Conservation (phyloP, 2,797 vertebrate genomes). For the Galago senegalensis region DNA sequence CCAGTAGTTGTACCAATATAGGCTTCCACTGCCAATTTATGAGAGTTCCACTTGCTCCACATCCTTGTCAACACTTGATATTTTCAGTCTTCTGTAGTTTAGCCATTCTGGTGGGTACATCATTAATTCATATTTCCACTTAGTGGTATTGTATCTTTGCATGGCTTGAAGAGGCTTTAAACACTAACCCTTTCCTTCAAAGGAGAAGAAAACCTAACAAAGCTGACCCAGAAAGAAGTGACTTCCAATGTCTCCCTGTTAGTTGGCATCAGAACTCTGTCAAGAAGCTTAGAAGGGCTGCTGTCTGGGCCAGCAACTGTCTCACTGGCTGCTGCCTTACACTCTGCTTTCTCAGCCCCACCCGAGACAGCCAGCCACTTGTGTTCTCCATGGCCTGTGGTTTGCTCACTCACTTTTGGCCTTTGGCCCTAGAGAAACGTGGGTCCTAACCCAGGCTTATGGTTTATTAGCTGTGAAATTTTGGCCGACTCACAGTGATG, state of each 20-base stretch:
- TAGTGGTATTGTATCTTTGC: neutral
- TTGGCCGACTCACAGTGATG: neutral
- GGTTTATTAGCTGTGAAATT: neutral
- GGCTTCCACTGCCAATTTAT: neutral
- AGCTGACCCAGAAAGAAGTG: neutral
- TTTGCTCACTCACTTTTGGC: neutral
- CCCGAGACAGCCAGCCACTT: neutral
- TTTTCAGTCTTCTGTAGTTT: constrained; percentile 35
- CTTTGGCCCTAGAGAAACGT: neutral
- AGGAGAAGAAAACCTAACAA: neutral
- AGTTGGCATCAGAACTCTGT: neutral
- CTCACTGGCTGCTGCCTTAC: neutral
- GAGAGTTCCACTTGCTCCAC: neutral
- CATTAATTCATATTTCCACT: constrained; percentile 2
- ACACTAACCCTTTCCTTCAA: neutral
- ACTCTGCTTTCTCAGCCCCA: neutral
- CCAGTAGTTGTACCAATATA: too few species aligned
- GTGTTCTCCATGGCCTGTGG: neutral
- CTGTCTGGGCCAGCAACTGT: neutral
- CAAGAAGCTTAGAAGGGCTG: neutral
- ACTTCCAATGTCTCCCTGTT: neutral
- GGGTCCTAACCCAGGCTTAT: neutral
- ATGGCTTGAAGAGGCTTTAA: neutral
- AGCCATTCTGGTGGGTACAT: neutral
- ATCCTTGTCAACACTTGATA: neutral